Evolutionary conservation across 2,113 vertebrate genomes (phyloP).

Genomic region (Semicossyphus pulcher): DNA sequence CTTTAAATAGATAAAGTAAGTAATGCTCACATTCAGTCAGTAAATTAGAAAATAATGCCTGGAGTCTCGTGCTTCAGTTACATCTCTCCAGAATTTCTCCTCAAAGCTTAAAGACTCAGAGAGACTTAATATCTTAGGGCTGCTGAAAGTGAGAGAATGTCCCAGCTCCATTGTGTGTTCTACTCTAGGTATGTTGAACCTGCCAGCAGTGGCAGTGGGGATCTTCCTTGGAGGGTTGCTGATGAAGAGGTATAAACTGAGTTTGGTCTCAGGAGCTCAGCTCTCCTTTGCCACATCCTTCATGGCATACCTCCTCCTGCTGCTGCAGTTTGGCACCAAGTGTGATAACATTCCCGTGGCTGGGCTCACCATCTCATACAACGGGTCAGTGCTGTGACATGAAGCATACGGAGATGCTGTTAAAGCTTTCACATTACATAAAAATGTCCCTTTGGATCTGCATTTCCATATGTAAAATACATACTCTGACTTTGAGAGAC

Average conservation of each 20-base stretch:
- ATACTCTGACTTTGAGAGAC: background rate
- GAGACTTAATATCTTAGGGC: too few relatives aligned
- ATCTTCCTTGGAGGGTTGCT: constrained; percentile 89
- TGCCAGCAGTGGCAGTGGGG: constrained; percentile 86
- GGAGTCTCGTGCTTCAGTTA: background rate
- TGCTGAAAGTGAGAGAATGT: background rate
- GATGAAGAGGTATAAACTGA: constrained; percentile 90
- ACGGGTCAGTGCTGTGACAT: constrained; percentile 81
- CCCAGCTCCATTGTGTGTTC: background rate
- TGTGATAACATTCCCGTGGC: constrained; percentile 88
- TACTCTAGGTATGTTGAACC: constrained; percentile 81
- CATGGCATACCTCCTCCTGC: constrained; percentile 50
- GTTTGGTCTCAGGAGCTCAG: constrained; percentile 84
- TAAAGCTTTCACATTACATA: background rate
- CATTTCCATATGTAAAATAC: background rate
- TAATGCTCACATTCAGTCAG: too few relatives aligned
- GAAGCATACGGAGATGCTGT: too few relatives aligned
- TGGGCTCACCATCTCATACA: constrained; percentile 90
- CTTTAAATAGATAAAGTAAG: too few relatives aligned
- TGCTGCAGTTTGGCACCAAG: constrained; percentile 81
- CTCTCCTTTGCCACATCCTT: constrained; percentile 80
- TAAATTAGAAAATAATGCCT: too few relatives aligned
- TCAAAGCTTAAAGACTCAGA: background rate
- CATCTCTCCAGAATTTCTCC: background rate
- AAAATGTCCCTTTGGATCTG: background rate